Conservation (phyloP, 2,113 vertebrate species). For the Malurus alboscapulatus region DNA sequence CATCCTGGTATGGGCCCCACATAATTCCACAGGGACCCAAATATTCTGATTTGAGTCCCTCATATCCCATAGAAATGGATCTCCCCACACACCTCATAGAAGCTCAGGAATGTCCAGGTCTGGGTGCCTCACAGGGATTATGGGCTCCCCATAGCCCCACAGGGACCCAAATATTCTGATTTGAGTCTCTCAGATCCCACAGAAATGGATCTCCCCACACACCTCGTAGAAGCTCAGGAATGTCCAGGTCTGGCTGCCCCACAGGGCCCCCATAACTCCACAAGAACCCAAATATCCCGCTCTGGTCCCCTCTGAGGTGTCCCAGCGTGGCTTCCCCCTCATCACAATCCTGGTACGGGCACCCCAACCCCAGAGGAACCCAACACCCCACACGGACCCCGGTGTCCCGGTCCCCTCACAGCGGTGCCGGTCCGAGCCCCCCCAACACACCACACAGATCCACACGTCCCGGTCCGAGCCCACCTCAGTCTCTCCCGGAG, state of each 20-base stretch:
- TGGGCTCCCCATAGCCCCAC: fast-evolving
- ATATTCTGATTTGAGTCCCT: no score
- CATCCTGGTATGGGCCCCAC: fast-evolving
- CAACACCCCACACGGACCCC: background rate
- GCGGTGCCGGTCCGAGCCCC: no score
- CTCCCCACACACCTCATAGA: background rate
- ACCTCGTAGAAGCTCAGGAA: background rate
- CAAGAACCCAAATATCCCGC: no score
- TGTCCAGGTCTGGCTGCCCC: background rate
- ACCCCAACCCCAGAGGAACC: no score
- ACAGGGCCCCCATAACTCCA: no score
- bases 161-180: fast-evolving
- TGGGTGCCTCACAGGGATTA: background rate
- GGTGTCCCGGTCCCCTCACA: background rate
- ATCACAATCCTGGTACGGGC: background rate
- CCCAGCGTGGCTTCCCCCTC: background rate
- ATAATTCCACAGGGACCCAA: background rate
- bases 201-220: background rate
- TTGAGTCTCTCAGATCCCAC: background rate
- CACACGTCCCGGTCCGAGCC: background rate
- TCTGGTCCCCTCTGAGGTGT: background rate
- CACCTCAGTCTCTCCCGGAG: background rate
- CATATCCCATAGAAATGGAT: background rate
- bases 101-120: background rate
- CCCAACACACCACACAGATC: background rate